Conservation (phyloP, 2,888 invertebrate genomes). For the Lysandra coridon region DNA sequence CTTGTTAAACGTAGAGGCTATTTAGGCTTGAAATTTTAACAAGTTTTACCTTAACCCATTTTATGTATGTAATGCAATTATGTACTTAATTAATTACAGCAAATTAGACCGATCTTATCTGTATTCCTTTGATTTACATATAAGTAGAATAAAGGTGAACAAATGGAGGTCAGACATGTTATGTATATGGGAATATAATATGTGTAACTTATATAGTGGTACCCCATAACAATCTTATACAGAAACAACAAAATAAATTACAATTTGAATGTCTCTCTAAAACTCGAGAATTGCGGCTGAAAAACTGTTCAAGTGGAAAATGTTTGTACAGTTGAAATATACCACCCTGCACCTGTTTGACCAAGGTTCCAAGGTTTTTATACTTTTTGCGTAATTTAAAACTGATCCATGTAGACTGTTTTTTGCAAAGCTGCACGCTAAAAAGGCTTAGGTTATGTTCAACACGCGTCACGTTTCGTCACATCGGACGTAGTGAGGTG, state of each 20-base stretch:
- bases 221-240: too few species aligned
- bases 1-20: neutral
- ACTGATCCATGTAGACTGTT: too few species aligned
- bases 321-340: too few species aligned
- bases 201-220: too few species aligned
- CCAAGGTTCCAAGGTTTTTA: too few species aligned
- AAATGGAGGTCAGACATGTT: neutral
- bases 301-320: too few species aligned
- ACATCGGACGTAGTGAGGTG: neutral
- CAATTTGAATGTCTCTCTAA: too few species aligned
- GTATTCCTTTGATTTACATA: neutral
- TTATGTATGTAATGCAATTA: neutral
- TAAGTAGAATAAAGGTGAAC: neutral
- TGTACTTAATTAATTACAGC: neutral
- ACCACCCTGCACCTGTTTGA: too few species aligned
- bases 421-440: too few species aligned
- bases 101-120: neutral
- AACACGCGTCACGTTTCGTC: neutral
- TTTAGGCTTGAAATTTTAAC: constrained; percentile 24
- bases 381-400: too few species aligned
- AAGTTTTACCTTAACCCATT: neutral
- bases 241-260: too few species aligned
- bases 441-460: neutral
- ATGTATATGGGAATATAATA: neutral
- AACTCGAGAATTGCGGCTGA: too few species aligned